Percentiles rank a stretch among this genome's conserved stretches.
Evolutionary conservation across 37 sponge, comb jelly and placozoan species (phyloP).

Genomic region (Cliona cf. orientalis): DNA sequence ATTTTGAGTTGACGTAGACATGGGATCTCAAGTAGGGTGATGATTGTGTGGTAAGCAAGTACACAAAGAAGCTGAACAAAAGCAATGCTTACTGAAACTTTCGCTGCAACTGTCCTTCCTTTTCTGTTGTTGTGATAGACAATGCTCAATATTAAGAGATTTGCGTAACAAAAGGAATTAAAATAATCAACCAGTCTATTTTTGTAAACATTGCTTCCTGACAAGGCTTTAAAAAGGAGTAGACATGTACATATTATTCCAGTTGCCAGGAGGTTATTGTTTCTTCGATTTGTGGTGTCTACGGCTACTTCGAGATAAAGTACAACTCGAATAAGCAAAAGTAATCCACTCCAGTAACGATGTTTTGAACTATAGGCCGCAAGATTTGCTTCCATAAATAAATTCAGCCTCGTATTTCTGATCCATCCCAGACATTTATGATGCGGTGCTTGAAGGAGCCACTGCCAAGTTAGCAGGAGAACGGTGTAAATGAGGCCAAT

Average conservation of each 20-base stretch:
- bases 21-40: too few relatives aligned
- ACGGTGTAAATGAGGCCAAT: neutral
- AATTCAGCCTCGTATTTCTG: neutral
- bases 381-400: neutral
- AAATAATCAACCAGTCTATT: neutral
- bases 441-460: neutral
- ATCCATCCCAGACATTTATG: neutral
- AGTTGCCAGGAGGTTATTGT: neutral
- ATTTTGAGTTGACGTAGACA: too few relatives aligned
- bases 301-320: neutral
- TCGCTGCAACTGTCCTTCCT: neutral
- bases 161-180: neutral
- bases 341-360: neutral
- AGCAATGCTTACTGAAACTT: neutral
- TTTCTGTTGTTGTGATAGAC: neutral
- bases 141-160: neutral
- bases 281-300: neutral
- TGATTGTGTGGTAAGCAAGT: too few relatives aligned
- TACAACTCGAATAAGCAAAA: neutral
- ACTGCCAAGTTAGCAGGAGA: neutral
- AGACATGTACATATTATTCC: neutral
- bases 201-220: neutral
- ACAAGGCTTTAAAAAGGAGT: too few relatives aligned
- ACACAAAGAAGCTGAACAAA: too few relatives aligned
- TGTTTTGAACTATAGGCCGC: neutral